Evolutionary conservation across 2,888 invertebrate species (phyloP), one percentile per base, ranked within the genome.

Genomic region (Cryptophagus acutangulus): DNA sequence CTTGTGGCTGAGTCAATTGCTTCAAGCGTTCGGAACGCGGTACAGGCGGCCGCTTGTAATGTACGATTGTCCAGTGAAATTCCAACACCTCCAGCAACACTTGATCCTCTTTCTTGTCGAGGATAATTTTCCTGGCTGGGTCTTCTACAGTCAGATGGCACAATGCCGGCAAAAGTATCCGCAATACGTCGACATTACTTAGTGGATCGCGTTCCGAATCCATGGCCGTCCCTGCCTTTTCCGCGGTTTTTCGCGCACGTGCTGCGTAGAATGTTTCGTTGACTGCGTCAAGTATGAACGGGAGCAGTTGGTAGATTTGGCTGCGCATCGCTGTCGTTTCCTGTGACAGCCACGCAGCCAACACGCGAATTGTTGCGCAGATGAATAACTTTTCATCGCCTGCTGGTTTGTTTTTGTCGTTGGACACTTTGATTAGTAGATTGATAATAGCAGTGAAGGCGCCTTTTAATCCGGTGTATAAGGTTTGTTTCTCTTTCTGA

Each of bases 61-160:
- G 85, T 1, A 87, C 87, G 61, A 90, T 87, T 5, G 84, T 84
- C 83, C 90, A 91, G 61, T 90, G 88, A 65, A 85, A 86, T 49
- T 82, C 81, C 57, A 89, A 71, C 39, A 86, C 79, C 66, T 90
- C 87, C 61, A 82, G 80, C 2, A 91, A 70, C 16, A 87, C 79
- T 65, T 87, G 84, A 59, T 90, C 90, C 69, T 87, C 81, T 61
- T 87, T 83, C 36, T 79, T 73, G 43, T 84, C 78, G 35, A 93
- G 71, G 48, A 92, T 74, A 43, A 91, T 82, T 59, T 83, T 79
- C 50, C 93, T 76, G 0, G 90, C 84, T 54, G 85, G 81, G 57
- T 94, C 93, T 71, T 94, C 94, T 14, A 93, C 89, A 20, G 90
- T 84, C 52, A 95, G 76, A 66, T 94, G 91, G 59, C 93, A 94